A percentile compares a stretch with the other conserved stretches of the same genome.
These are phyloP conservation scores for Triplophysa tibetana DNA, from an alignment of 2,113 vertebrate species.

Conservation along the genomic window DNA sequence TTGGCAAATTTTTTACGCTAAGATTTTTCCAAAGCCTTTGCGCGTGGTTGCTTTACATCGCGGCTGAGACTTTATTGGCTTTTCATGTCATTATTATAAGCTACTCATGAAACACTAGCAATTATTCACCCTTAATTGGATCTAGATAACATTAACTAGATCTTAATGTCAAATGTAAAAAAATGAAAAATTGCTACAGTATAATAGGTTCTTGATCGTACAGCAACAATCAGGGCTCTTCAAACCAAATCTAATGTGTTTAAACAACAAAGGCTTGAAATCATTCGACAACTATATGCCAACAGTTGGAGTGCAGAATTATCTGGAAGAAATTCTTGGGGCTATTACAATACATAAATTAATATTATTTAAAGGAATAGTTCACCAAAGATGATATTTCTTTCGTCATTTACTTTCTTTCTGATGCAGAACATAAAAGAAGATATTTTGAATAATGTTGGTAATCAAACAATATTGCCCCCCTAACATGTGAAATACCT, in stretches of 20 bases:
- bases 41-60: slow-evolving; percentile 13
- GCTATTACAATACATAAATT: too few relatives aligned
- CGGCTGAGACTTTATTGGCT: neutral
- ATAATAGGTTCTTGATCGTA: neutral
- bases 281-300: too few relatives aligned
- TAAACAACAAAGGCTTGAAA: too few relatives aligned
- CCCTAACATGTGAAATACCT: too few relatives aligned
- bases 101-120: neutral
- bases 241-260: neutral
- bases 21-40: neutral
- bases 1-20: neutral
- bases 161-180: neutral
- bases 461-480: too few relatives aligned
- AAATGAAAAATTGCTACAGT: neutral
- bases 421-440: too few relatives aligned
- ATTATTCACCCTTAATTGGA: slow-evolving; percentile 1
- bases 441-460: too few relatives aligned
- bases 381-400: too few relatives aligned
- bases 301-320: too few relatives aligned
- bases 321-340: too few relatives aligned
- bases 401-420: too few relatives aligned
- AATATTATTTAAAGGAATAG: too few relatives aligned
- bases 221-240: neutral
- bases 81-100: neutral
- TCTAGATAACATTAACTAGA: slow-evolving; percentile 9